Evolutionary conservation across 92 coral and sea anemone species (phyloP).

Genomic region (Epizoanthus rinbou): DNA sequence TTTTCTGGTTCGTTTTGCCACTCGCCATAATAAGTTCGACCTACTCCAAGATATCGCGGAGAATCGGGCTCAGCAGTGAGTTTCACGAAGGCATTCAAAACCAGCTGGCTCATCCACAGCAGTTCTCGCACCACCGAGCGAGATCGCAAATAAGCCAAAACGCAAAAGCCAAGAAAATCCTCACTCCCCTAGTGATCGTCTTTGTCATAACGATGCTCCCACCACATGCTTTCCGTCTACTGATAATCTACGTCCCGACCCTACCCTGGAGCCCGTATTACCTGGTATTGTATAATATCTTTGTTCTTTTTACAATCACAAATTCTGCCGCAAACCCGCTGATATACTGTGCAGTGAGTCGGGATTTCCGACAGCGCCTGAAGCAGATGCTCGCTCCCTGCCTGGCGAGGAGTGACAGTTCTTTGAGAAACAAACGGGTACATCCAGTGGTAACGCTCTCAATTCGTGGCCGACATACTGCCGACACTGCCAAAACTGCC

Average conservation of each 20-base stretch:
- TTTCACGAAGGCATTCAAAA: constrained; percentile 10
- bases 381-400: no score
- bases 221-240: not conserved
- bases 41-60: constrained; percentile 14
- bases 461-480: no score
- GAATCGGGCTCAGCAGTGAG: not conserved
- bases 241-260: constrained; percentile 1
- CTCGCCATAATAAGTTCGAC: not conserved
- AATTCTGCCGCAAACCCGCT: constrained; percentile 19
- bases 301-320: not conserved
- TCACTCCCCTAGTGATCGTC: constrained; percentile 20
- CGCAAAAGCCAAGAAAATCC: constrained; percentile 21
- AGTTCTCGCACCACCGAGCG: not conserved
- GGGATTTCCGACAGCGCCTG: constrained; percentile 7
- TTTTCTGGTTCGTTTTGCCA: constrained; percentile 18
- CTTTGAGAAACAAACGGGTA: no score
- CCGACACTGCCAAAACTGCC: no score
- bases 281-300: constrained; percentile 7
- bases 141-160: constrained; percentile 15
- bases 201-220: constrained; percentile 22
- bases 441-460: no score
- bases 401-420: no score
- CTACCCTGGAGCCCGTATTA: constrained; percentile 8
- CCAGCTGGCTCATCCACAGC: constrained; percentile 11
- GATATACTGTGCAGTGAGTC: constrained; percentile 19